Evolutionary conservation across 2,797 vertebrate species (phyloP).

Genomic region (Propithecus perrieri): DNA sequence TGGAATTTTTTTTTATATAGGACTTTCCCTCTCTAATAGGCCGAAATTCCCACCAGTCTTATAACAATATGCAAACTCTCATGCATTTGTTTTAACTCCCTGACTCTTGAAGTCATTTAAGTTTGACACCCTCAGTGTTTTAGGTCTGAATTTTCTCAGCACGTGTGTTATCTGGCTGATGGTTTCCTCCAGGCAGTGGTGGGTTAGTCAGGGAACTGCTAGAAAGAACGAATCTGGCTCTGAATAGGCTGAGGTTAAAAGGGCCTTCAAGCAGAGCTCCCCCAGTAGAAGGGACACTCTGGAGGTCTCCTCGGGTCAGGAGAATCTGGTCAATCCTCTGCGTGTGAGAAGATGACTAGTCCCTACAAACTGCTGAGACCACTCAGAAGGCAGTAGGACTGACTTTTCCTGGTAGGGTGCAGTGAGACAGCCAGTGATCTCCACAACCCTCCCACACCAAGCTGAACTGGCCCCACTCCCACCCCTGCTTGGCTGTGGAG

Average conservation of each 20-base stretch:
- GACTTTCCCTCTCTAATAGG: background rate
- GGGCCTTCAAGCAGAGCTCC: background rate
- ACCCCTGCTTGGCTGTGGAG: background rate
- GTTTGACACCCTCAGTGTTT: background rate
- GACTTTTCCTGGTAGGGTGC: background rate
- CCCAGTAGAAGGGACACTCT: background rate
- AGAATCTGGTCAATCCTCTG: background rate
- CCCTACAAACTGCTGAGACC: background rate
- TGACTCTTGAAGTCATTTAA: background rate
- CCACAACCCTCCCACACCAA: rapidly evolving
- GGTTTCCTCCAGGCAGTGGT: background rate
- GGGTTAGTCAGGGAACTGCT: background rate
- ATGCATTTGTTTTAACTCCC: background rate
- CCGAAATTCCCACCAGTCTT: background rate
- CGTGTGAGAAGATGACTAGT: background rate
- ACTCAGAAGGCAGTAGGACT: background rate
- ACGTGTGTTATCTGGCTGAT: background rate
- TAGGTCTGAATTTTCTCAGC: background rate
- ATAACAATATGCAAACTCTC: background rate
- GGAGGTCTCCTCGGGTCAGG: background rate
- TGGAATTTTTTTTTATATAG: background rate
- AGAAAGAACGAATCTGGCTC: background rate
- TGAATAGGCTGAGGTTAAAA: background rate
- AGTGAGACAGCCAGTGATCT: background rate
- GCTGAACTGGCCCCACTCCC: background rate